Evolutionary conservation across 1,140 invertebrate genomes (phyloP).

Genomic region (Pseudomyrmex dendroicus): DNA sequence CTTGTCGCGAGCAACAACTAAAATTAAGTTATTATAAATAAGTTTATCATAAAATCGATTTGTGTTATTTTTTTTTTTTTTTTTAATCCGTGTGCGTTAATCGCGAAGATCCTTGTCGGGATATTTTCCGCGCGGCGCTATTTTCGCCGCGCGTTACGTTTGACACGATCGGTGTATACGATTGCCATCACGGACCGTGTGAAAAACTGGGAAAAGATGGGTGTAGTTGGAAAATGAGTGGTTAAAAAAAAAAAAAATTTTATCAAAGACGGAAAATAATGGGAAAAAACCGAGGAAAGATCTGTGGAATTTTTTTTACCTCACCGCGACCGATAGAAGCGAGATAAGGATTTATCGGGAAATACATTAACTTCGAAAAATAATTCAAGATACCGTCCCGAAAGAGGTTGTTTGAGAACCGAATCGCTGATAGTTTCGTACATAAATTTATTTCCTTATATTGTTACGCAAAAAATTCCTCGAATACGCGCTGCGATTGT

Average conservation of each 20-base stretch:
- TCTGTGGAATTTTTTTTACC: slow-evolving; percentile 4
- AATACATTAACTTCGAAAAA: too few species aligned
- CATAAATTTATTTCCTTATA: background rate
- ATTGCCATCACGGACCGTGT: background rate
- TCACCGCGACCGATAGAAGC: background rate
- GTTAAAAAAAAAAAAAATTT: background rate
- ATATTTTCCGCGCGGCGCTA: slow-evolving; percentile 49
- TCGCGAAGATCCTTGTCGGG: slow-evolving; percentile 47
- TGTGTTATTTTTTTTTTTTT: slow-evolving; percentile 11
- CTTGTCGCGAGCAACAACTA: slow-evolving; percentile 3
- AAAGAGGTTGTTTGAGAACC: too few species aligned
- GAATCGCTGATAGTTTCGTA: background rate
- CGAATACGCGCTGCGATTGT: too few species aligned
- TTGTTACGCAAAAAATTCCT: too few species aligned
- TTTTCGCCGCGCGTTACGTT: slow-evolving; percentile 43
- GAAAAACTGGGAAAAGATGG: slow-evolving; percentile 1
- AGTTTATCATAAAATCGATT: slow-evolving; percentile 45
- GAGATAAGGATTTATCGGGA: background rate
- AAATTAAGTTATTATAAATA: slow-evolving; percentile 53
- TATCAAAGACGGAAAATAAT: background rate
- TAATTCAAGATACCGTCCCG: too few species aligned
- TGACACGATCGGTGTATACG: slow-evolving; percentile 38
- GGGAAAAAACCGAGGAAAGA: background rate
- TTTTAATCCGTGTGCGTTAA: slow-evolving; percentile 52
- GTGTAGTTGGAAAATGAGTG: background rate